Evolutionary conservation across 2,888 invertebrate species (phyloP).

Genomic region (Orthosia gothica): DNA sequence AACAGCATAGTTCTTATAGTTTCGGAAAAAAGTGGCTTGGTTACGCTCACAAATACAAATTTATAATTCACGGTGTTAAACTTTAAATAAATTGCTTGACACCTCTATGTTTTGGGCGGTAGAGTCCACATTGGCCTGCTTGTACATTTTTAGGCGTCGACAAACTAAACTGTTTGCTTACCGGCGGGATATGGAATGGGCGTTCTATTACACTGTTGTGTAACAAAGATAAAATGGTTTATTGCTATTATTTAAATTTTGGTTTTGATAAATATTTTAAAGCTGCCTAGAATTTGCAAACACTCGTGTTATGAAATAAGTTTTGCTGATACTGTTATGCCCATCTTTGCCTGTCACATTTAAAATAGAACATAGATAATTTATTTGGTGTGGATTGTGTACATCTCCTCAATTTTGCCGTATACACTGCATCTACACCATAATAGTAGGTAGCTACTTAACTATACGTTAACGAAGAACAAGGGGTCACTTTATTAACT

Average conservation of each 20-base stretch:
- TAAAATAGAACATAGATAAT: background rate
- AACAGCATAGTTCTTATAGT: too few relatives aligned
- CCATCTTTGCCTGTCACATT: background rate
- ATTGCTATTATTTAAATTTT: constrained; percentile 22
- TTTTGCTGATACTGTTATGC: background rate
- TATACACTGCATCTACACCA: too few relatives aligned
- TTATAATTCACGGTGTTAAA: constrained; percentile 55
- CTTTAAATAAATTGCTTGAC: constrained; percentile 39
- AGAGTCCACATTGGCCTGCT: constrained; percentile 56
- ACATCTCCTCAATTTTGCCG: too few relatives aligned
- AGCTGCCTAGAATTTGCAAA: background rate
- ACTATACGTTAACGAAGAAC: too few relatives aligned
- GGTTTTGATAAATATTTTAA: constrained; percentile 11
- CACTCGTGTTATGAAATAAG: too few relatives aligned
- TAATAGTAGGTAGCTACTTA: too few relatives aligned
- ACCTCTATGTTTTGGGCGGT: constrained; percentile 19
- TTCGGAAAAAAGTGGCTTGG: too few relatives aligned
- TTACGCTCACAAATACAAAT: constrained; percentile 67
- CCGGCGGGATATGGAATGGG: constrained; percentile 69
- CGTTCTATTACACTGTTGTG: constrained; percentile 63
- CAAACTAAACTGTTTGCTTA: constrained; percentile 73
- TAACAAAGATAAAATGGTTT: constrained; percentile 27
- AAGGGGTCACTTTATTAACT: too few relatives aligned
- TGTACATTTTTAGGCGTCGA: constrained; percentile 63
- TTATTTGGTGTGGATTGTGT: background rate